phyloP scores from a whole-genome alignment of 2,797 vertebrate genomes.

The Anguilla anguilla region DNA sequence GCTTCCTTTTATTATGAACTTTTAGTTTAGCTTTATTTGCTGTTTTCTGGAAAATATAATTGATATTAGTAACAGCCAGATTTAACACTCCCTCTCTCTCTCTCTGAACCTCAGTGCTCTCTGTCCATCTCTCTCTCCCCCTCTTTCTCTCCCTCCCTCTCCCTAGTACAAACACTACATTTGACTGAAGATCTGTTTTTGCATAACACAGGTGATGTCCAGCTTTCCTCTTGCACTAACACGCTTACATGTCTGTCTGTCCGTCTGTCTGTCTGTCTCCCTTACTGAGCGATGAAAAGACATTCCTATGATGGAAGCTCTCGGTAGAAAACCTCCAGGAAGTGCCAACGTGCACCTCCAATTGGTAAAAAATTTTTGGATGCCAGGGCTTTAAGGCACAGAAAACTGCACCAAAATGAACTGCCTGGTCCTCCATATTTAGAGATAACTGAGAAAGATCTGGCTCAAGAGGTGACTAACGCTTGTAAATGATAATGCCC shows the following conservation, averaged over 20 bases:
- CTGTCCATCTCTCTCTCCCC: no score
- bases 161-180: background rate
- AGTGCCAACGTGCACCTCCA: background rate
- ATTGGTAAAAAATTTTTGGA: background rate
- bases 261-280: no score
- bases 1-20: no score
- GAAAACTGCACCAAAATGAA: slow-evolving; percentile 2
- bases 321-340: background rate
- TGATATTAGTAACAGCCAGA: no score
- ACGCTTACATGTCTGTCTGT: no score
- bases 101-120: no score
- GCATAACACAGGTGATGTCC: background rate
- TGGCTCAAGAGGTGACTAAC: background rate
- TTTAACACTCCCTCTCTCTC: no score
- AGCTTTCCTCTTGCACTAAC: no score
- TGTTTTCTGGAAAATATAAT: no score
- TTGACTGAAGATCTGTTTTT: background rate
- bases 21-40: no score
- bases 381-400: background rate
- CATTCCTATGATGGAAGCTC: no score
- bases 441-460: slow-evolving; percentile 11
- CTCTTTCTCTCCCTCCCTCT: background rate
- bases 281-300: no score
- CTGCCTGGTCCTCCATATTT: background rate
- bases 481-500: background rate